phyloP scores from a whole-genome alignment of 2,888 invertebrate genomes.

The Agrypnus murinus region DNA sequence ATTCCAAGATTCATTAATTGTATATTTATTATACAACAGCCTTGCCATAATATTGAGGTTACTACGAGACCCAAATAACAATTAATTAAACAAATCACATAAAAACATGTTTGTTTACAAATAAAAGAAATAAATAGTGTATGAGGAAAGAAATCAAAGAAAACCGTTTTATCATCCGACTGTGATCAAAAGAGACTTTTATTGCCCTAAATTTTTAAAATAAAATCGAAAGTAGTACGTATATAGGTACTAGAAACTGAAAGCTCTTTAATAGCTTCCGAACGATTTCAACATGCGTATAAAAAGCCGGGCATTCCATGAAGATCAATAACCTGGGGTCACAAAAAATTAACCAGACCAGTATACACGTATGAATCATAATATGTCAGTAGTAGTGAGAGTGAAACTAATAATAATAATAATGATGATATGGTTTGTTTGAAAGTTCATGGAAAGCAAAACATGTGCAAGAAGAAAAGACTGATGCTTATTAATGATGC shows the following conservation, averaged over 20 bases:
- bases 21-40: too few species aligned
- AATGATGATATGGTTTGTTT: neutral
- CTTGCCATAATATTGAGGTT: too few species aligned
- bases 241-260: conserved; percentile 18
- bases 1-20: too few species aligned
- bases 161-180: neutral
- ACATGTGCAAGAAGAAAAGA: neutral
- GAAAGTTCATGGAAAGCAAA: neutral
- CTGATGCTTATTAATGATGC: neutral
- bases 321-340: conserved; percentile 25
- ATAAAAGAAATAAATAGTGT: too few species aligned
- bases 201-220: conserved; percentile 13
- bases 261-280: conserved; percentile 26
- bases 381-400: conserved; percentile 14
- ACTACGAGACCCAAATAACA: too few species aligned
- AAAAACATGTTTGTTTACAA: too few species aligned
- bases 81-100: too few species aligned
- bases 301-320: conserved; percentile 16
- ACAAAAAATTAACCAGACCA: conserved; percentile 27
- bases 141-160: too few species aligned
- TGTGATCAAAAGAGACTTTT: neutral
- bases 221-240: conserved; percentile 26
- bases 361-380: conserved; percentile 19
- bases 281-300: conserved; percentile 20
- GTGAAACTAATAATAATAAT: too few species aligned